Evolutionary conservation across 2,888 invertebrate species (phyloP).

Genomic region (Synergus umbraculus): DNA sequence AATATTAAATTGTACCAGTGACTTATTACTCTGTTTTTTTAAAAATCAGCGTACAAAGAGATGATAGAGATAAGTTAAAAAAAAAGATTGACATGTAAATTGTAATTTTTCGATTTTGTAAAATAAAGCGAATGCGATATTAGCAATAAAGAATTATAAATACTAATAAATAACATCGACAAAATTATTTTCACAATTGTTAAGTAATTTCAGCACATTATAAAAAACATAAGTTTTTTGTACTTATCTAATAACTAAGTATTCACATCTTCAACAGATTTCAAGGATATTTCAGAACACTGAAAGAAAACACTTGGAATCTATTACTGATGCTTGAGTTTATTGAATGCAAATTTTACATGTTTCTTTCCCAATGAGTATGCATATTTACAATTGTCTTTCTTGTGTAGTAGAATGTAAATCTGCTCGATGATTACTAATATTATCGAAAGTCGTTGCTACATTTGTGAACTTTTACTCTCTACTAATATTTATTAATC

Average conservation of each 20-base stretch:
- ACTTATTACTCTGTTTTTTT: neutral
- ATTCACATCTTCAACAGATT: too few relatives aligned
- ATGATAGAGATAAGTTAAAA: neutral
- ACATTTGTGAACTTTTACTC: neutral
- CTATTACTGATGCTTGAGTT: constrained; percentile 47
- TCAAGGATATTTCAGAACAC: too few relatives aligned
- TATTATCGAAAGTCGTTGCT: constrained; percentile 2
- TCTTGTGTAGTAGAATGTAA: constrained; percentile 17
- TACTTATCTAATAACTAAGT: too few relatives aligned
- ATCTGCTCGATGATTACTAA: constrained; percentile 17
- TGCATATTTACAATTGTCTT: constrained; percentile 27
- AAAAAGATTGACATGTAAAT: neutral
- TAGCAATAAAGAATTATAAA: constrained; percentile 52
- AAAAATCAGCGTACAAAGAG: neutral
- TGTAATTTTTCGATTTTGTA: constrained; percentile 60
- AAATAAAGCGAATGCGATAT: constrained; percentile 56
- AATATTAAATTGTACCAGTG: constrained; percentile 4
- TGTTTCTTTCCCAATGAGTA: constrained; percentile 9
- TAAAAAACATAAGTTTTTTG: neutral
- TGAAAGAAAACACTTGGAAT: neutral
- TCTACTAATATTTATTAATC: constrained; percentile 20
- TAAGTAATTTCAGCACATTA: neutral
- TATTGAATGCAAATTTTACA: constrained; percentile 39
- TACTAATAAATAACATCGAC: neutral
- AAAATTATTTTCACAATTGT: neutral